Percentiles rank a stretch among this genome's conserved stretches.
Conservation (phyloP, 2,888 invertebrate genomes). For the Caenorhabditis macrosperma region DNA sequence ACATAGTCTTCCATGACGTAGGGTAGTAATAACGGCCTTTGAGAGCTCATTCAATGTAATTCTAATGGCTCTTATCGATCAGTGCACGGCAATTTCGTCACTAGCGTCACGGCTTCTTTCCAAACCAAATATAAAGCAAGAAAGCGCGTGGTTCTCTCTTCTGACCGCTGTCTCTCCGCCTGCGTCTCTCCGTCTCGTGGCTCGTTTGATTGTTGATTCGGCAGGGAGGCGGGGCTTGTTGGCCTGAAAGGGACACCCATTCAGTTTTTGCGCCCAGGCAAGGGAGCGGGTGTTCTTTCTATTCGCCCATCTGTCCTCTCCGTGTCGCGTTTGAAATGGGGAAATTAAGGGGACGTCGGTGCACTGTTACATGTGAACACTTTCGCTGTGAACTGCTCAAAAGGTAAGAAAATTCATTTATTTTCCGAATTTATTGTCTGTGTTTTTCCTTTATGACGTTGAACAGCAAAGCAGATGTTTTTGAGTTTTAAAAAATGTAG, state of each 20-base stretch:
- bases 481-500: no score
- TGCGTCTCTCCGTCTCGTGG: slow-evolving; percentile 27
- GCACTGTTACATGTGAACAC: slow-evolving; percentile 15
- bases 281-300: slow-evolving; percentile 42
- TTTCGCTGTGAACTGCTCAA: slow-evolving; percentile 37
- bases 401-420: slow-evolving; percentile 13
- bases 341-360: slow-evolving; percentile 1
- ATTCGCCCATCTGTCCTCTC: slow-evolving; percentile 6
- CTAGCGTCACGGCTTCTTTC: not conserved
- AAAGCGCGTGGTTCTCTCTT: not conserved
- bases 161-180: slow-evolving; percentile 28
- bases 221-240: slow-evolving; percentile 24
- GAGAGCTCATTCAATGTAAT: no score
- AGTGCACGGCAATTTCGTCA: no score
- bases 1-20: no score
- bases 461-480: no score
- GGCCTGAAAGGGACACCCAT: slow-evolving; percentile 34
- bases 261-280: slow-evolving; percentile 48
- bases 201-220: slow-evolving; percentile 21
- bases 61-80: no score
- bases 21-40: no score
- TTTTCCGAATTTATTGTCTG: not conserved
- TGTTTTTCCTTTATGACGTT: no score
- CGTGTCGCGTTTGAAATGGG: no score
- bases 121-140: no score